Conservation (phyloP, 2,888 invertebrate species). For the Polydrusus pterygomalis region DNA sequence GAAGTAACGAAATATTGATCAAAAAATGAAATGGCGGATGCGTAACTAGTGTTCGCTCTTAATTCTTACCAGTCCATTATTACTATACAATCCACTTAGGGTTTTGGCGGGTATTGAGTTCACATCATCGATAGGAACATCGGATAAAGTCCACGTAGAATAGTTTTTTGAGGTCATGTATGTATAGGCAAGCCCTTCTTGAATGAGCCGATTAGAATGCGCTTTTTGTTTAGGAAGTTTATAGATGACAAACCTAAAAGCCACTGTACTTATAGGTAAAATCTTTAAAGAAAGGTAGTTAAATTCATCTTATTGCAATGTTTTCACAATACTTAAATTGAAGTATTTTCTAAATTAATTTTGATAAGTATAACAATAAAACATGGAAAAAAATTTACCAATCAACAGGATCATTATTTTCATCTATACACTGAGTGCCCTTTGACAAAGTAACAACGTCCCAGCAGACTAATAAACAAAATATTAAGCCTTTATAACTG, state of each 20-base stretch:
- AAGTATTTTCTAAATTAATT: neutral
- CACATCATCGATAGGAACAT: conserved; percentile 76
- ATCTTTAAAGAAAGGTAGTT: no score
- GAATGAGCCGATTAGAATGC: conserved; percentile 73
- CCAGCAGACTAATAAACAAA: neutral
- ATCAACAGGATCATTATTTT: conserved; percentile 79
- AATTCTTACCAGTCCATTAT: conserved; percentile 10
- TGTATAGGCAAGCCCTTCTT: conserved; percentile 81
- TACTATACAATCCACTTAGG: conserved; percentile 74
- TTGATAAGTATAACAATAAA: neutral
- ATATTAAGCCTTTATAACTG: neutral
- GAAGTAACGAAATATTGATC: no score
- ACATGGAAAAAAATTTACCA: conserved; percentile 76
- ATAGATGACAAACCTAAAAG: conserved; percentile 86
- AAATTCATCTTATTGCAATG: no score
- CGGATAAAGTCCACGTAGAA: conserved; percentile 81
- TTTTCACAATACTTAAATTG: no score
- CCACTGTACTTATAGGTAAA: no score
- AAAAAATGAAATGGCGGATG: no score
- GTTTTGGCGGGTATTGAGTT: conserved; percentile 81
- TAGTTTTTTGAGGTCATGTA: conserved; percentile 79
- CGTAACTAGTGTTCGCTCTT: no score
- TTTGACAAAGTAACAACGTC: conserved; percentile 31
- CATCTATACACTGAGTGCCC: conserved; percentile 74
- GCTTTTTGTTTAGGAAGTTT: conserved; percentile 80